phyloP scores from a whole-genome alignment of 1,140 invertebrate genomes.

The Leptinotarsa defecta region DNA sequence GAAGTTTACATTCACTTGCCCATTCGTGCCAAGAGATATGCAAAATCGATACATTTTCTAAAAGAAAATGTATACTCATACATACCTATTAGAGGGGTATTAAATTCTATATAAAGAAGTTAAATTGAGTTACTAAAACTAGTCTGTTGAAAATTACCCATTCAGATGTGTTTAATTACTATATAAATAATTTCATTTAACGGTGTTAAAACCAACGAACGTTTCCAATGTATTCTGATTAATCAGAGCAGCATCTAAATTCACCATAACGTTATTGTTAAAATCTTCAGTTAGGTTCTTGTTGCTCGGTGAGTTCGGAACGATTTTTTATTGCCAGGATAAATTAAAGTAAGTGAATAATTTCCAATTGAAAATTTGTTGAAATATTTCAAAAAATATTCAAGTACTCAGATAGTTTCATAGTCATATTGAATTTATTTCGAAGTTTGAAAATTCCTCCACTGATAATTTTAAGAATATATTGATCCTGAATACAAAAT shows the following conservation, averaged over 20 bases:
- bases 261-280: constrained; percentile 22
- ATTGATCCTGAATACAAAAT: no score
- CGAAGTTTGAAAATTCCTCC: no score
- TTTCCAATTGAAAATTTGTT: neutral
- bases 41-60: constrained; percentile 15
- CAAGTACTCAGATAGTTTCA: no score
- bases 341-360: neutral
- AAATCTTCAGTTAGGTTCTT: constrained; percentile 17
- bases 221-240: constrained; percentile 24
- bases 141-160: constrained; percentile 11
- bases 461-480: no score
- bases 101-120: constrained; percentile 11
- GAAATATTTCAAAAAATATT: no score
- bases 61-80: constrained; percentile 8
- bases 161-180: constrained; percentile 18
- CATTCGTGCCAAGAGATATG: constrained; percentile 1
- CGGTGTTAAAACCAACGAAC: constrained; percentile 22
- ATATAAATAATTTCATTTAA: constrained; percentile 21
- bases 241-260: constrained; percentile 24
- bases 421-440: no score
- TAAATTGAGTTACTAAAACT: constrained; percentile 8
- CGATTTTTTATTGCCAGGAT: constrained; percentile 3
- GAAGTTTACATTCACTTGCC: neutral
- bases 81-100: neutral
- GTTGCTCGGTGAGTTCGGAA: constrained; percentile 1